Base-by-base conservation (phyloP, 2,797 vertebrate species). In the Sandelia bainsii region DNA sequence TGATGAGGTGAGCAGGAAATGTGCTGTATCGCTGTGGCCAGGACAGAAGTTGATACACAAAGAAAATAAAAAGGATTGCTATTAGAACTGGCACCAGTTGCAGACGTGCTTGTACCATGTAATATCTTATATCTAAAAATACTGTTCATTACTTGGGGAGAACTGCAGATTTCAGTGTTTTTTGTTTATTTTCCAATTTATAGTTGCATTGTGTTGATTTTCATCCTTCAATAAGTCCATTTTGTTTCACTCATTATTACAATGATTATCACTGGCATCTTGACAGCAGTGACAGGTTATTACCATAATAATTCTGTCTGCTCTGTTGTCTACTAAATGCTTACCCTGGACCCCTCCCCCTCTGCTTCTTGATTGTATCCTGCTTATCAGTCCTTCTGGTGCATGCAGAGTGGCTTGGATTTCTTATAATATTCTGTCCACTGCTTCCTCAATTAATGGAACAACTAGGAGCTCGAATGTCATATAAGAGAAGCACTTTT, bases 381-480 rank as follows among this genome's bases (percentile, higher is more conserved):
- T 72, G 67, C 81, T 80, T 80, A 81, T 84, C 72, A 52, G 65
- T 82, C 62, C 69, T 61, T 70, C 75, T 77, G 64, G 39, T 81
- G 85, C 52, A 70, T 62, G 37, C 82, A 82, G 77, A 88, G 77
- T 84, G 75, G 67, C 82, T 86, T 84, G 66, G 72, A 86, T 87
- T 89, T 88, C 87, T 92, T 83, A 13, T 25, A 48, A 83, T 64
- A 63, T 85, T 88, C 75, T 77, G 63, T 84, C 69, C 85, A 78
- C 85, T 87, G 69, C 83, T 80, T 64, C 80, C 85, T 85, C 88
- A 83, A 87, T 79, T 90, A 93, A 84, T 83, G 89, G 92, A 76
- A 74, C 83, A 66, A 74, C 85, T 61, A 54, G 77, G 52, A 85
- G 82, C 83, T 83, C 70, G 48, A 53, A 69, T 90, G 79, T 90